Evolutionary conservation across 2,797 vertebrate genomes (phyloP), one percentile per base, ranked within the genome.

Genomic region (Coluber constrictor): DNA sequence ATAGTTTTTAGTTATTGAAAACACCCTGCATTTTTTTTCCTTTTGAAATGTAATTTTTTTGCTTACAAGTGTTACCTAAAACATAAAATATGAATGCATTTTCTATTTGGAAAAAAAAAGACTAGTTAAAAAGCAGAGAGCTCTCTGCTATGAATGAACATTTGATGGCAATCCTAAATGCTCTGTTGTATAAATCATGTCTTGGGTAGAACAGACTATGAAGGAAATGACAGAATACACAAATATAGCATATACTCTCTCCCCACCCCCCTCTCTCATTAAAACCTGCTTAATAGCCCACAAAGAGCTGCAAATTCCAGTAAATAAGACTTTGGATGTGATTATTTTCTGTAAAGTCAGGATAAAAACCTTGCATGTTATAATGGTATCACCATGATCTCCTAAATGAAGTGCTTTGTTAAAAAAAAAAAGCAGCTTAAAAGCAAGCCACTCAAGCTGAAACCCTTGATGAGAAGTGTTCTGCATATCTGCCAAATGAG

Each of bases 351-450:
- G 87, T 90, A 37, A 93, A 79, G 23, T 25, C 88, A 54, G 4
- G 16, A 91, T 79, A 12, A 92, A 92, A 91, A 66, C 32, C 60
- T 60, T 3, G 11, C 4, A 91, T 93, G n/a, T 92, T 79, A 87
- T 91, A 91, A 90, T 90, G 93, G 89, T 79, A 25, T 70, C 23
- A 16, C 25, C 2, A 86, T 66, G 47, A 95, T 95, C 90, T 10
- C 66, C 91, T 57, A 51, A 54, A 90, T 1, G 3, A 57, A 92
- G 87, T 25, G 11, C 59, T 37, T 37, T 79, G 9, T 79, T 79
- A 79, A 79, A 47, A 60, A 43, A 61, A 61, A 61, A 7, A 47
- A 54, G 5, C 18, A 60, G 83, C 89, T 83, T 86, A 94, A 93
- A 86, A 93, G 1, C 57, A 91, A 90, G 55, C 57, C 20, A 88